Conservation (phyloP, 2,888 invertebrate species). For the Brenthis daphne region DNA sequence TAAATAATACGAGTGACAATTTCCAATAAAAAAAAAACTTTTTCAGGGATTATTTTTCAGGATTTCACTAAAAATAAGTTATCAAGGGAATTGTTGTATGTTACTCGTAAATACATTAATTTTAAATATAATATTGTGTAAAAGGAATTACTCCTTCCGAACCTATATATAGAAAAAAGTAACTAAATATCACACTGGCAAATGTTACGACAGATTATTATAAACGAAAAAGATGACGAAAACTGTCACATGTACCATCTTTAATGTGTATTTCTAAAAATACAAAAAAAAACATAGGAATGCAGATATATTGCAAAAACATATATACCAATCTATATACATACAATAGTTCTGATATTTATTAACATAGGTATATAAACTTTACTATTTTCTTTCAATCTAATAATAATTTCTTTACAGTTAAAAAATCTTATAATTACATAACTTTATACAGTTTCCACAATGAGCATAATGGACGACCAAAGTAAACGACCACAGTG, state of each 20-base stretch:
- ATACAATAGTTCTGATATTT: background rate
- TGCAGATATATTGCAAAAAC: slow-evolving; percentile 12
- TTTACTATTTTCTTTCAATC: slow-evolving; percentile 26
- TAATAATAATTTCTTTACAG: slow-evolving; percentile 37
- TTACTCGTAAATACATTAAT: background rate
- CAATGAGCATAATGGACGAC: slow-evolving; percentile 30
- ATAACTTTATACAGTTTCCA: slow-evolving; percentile 27
- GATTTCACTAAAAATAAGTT: background rate
- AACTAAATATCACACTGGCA: too few species aligned
- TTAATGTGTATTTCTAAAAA: background rate
- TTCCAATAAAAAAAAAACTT: background rate
- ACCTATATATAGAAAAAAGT: background rate
- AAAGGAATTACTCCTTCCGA: background rate
- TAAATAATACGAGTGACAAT: background rate
- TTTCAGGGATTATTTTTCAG: background rate
- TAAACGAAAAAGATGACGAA: background rate
- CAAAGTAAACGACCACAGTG: slow-evolving; percentile 25
- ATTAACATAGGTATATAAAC: slow-evolving; percentile 33
- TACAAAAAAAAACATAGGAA: slow-evolving; percentile 2
- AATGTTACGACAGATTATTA: background rate
- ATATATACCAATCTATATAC: background rate
- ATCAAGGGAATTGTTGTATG: background rate
- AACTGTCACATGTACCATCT: background rate
- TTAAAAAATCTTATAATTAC: slow-evolving; percentile 33
- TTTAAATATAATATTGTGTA: too few species aligned